Evolutionary conservation across 2,113 vertebrate species (phyloP), one percentile per base, ranked within the genome.

Genomic region (Panurus biarmicus): DNA sequence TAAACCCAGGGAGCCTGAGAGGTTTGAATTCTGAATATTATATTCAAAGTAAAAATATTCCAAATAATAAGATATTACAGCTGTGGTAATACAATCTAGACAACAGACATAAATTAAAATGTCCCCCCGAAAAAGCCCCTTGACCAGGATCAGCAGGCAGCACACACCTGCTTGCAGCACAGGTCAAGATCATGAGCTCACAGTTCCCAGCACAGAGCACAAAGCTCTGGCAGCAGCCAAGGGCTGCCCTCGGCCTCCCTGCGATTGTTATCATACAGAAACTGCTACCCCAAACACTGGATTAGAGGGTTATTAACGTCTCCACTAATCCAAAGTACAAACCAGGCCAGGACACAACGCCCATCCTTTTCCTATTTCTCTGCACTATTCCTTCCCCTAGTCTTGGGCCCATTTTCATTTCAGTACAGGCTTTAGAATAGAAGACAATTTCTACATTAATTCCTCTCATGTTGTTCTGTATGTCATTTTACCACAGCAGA

Each of bases 321-420:
- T 29, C 44, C 36, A 77, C 47, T 51, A 88, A 95, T 53, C 60
- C 93, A 94, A 97, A 96, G 94, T 95, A 92, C 94, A 95, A 67
- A 82, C 21, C 6, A 5, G 24, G 25, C 60, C 38, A 77, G 79
- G 51, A 57, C 22, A 36, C 42, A 31, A 66, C 0, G 0, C 54
- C 64, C 44, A 33, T 33, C 84, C 61, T 80, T 75, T 48, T 85
- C 53, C 35, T 69, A 14, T 38, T 76, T 53, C 62, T 58, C 56
- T 64, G 48, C 66, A 36, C 35, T 71, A 44, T 24, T 93, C 64
- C 42, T 76, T 77, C 19, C 40, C 24, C 21, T 65, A 5, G 35
- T 54, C 33, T 50, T 26, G 20, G 57, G 29, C 33, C n/a, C 7
- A 33, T 45, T 90, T 81, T 57, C 38, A 82, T 50, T 74, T 51